Conservation (phyloP, 1,140 invertebrate genomes). For the Vanessa tameamea region DNA sequence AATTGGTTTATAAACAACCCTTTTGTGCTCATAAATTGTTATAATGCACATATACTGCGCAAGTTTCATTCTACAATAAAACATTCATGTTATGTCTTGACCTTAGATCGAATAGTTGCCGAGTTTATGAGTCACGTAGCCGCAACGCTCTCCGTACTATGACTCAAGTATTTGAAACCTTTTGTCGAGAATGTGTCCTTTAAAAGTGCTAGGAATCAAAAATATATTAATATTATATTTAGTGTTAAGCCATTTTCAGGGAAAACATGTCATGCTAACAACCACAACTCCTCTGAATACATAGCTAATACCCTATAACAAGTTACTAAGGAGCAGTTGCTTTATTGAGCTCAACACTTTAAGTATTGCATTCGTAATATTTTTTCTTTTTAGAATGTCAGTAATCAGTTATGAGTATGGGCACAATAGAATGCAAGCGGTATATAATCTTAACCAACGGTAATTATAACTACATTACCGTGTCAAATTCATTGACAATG, state of each 20-base stretch:
- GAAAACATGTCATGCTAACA: no score
- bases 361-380: no score
- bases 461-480: neutral
- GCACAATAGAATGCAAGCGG: neutral
- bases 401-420: no score
- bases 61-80: constrained; percentile 46
- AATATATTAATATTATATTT: neutral
- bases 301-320: no score
- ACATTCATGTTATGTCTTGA: constrained; percentile 54
- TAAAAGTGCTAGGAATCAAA: neutral
- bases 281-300: no score
- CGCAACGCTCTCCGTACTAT: constrained; percentile 3
- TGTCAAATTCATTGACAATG: neutral
- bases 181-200: constrained; percentile 11
- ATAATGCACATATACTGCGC: constrained; percentile 9
- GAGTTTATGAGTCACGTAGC: constrained; percentile 51
- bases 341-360: no score
- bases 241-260: no score
- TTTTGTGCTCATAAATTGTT: constrained; percentile 8
- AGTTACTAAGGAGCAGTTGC: no score
- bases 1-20: constrained; percentile 18
- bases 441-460: neutral
- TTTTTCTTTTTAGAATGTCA: no score
- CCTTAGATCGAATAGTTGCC: constrained; percentile 52
- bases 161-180: constrained; percentile 12